Conservation (phyloP, 2,113 vertebrate genomes). For the Alectura lathami region DNA sequence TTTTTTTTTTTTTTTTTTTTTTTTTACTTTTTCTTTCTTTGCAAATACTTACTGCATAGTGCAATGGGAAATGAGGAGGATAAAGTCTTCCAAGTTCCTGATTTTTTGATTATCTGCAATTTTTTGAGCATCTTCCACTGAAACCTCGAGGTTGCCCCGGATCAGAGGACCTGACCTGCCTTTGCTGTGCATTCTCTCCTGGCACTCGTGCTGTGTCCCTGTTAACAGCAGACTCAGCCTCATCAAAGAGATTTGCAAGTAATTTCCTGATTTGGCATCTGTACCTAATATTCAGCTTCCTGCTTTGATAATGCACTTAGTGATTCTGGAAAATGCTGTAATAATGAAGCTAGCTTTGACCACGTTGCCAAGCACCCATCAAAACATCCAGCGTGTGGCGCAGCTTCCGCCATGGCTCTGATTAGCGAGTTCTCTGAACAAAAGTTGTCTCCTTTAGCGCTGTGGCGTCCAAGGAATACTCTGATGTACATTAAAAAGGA, state of each 20-base stretch:
- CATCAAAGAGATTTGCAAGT: background rate
- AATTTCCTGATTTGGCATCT: background rate
- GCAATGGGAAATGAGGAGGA: background rate
- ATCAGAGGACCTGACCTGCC: background rate
- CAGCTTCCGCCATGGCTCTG: background rate
- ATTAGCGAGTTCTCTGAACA: background rate
- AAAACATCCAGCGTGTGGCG: background rate
- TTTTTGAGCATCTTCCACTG: background rate
- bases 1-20: background rate
- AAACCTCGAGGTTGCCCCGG: background rate
- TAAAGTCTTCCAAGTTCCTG: background rate
- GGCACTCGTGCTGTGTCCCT: background rate
- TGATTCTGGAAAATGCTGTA: background rate
- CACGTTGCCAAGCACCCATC: background rate
- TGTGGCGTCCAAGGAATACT: background rate
- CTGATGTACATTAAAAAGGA: background rate
- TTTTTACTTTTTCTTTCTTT: background rate
- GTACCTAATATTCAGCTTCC: background rate
- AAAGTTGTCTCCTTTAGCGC: background rate
- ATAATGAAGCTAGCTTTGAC: background rate
- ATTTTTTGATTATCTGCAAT: background rate
- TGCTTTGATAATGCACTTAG: accelerated
- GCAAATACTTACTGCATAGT: background rate
- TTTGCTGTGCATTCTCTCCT: background rate
- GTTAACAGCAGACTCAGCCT: background rate